These are phyloP conservation scores for Microcebus ravelobensis DNA, from an alignment of 2,113 vertebrate species.

Conservation along the genomic window DNA sequence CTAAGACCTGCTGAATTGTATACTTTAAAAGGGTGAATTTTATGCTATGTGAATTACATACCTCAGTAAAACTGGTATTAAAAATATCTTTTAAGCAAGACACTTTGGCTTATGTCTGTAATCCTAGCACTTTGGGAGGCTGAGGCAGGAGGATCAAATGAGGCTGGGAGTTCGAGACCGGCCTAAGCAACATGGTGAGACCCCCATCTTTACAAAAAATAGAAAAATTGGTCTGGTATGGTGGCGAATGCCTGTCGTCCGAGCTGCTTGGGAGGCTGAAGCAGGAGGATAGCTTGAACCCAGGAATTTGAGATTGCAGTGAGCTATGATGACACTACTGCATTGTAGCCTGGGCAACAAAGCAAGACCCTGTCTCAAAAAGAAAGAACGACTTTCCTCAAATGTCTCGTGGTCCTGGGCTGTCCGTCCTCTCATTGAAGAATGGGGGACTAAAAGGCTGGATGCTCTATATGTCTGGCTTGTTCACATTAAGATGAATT, in stretches of 20 bases:
- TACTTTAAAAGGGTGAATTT: neutral
- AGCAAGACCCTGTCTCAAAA: neutral
- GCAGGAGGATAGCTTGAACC: neutral
- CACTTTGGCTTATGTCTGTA: too few relatives aligned
- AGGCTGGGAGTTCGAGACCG: too few relatives aligned
- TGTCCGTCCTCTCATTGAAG: neutral
- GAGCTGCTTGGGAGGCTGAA: neutral
- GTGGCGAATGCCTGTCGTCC: too few relatives aligned
- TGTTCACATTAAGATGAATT: neutral
- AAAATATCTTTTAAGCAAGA: neutral
- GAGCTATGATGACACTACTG: neutral
- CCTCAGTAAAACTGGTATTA: neutral
- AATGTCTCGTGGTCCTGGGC: neutral
- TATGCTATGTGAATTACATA: neutral
- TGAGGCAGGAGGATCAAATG: too few relatives aligned
- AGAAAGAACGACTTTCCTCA: neutral
- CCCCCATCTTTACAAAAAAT: too few relatives aligned
- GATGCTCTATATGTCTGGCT: neutral
- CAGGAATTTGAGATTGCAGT: neutral
- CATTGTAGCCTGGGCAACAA: neutral
- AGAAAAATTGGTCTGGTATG: too few relatives aligned
- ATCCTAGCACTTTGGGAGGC: too few relatives aligned
- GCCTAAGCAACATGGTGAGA: too few relatives aligned
- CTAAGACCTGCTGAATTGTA: neutral
- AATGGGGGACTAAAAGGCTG: neutral